phyloP scores from a whole-genome alignment of 2,113 vertebrate genomes.

The Acinonyx jubatus region DNA sequence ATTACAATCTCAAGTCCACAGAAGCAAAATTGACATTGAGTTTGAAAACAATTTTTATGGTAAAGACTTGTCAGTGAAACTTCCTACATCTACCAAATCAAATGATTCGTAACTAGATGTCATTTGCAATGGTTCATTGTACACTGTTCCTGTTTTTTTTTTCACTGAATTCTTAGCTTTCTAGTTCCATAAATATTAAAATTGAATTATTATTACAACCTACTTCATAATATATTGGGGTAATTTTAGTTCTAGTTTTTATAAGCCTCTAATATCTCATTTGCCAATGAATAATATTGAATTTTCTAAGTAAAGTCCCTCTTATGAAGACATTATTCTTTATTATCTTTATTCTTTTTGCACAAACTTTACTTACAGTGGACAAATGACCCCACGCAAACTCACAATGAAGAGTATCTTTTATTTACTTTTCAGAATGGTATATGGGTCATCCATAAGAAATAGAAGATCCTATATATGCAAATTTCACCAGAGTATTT shows the following conservation, averaged over 20 bases:
- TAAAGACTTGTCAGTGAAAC: background rate
- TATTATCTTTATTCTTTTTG: background rate
- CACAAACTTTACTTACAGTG: background rate
- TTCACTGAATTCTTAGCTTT: constrained; percentile 7
- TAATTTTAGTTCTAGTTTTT: background rate
- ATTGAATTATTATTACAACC: background rate
- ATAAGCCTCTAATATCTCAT: background rate
- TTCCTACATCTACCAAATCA: background rate
- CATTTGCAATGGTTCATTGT: background rate
- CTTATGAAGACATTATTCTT: background rate
- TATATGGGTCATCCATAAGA: background rate
- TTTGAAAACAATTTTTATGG: constrained; percentile 52
- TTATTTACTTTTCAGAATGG: background rate
- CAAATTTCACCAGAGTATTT: background rate
- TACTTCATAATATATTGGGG: background rate
- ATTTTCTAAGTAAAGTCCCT: background rate
- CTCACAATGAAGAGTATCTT: background rate
- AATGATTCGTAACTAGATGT: background rate
- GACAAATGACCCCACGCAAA: background rate
- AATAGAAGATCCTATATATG: background rate
- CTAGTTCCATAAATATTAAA: background rate
- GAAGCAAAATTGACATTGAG: constrained; percentile 1
- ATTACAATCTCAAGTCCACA: background rate
- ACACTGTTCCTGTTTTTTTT: background rate
- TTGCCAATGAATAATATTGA: background rate